A percentile compares a stretch with the other conserved stretches of the same genome.
Conservation (phyloP, 2,888 invertebrate genomes). For the Drosophila antonietae region DNA sequence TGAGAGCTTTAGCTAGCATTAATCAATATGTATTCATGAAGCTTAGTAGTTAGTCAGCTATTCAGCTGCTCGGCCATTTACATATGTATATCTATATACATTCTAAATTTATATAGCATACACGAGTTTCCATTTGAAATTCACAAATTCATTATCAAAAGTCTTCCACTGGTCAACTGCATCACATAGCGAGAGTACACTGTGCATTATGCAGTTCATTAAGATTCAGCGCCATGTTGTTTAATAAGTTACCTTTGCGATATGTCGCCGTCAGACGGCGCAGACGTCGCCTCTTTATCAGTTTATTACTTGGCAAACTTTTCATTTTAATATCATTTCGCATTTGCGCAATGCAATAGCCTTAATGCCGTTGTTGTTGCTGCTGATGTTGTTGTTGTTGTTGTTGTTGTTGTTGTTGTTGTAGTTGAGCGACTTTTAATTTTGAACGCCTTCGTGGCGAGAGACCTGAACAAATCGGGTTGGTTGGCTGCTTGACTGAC, state of each 20-base stretch:
- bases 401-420: slow-evolving; percentile 34
- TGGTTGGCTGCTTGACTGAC: slow-evolving; percentile 65
- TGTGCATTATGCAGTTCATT: slow-evolving; percentile 27
- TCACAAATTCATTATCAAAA: too few species aligned
- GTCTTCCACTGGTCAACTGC: neutral
- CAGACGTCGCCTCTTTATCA: slow-evolving; percentile 81
- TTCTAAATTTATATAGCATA: too few species aligned
- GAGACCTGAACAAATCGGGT: slow-evolving; percentile 67
- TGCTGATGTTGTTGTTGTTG: slow-evolving; percentile 11
- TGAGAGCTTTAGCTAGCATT: too few species aligned
- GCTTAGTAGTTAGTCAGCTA: too few species aligned
- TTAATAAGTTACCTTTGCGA: slow-evolving; percentile 78
- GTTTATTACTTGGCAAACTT: slow-evolving; percentile 81
- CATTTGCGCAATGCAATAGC: slow-evolving; percentile 71
- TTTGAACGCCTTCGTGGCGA: slow-evolving; percentile 80
- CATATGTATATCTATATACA: too few species aligned
- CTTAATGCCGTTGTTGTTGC: slow-evolving; percentile 41
- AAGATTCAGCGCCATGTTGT: slow-evolving; percentile 74
- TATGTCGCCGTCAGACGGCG: slow-evolving; percentile 74
- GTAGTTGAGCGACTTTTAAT: slow-evolving; percentile 81
- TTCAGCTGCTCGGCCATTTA: too few species aligned
- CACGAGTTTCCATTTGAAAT: too few species aligned
- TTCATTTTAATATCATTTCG: slow-evolving; percentile 79
- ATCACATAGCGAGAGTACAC: slow-evolving; percentile 13
- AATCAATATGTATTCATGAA: too few species aligned